phyloP scores from a whole-genome alignment of 2,113 vertebrate species.

The Cromileptes altivelis region DNA sequence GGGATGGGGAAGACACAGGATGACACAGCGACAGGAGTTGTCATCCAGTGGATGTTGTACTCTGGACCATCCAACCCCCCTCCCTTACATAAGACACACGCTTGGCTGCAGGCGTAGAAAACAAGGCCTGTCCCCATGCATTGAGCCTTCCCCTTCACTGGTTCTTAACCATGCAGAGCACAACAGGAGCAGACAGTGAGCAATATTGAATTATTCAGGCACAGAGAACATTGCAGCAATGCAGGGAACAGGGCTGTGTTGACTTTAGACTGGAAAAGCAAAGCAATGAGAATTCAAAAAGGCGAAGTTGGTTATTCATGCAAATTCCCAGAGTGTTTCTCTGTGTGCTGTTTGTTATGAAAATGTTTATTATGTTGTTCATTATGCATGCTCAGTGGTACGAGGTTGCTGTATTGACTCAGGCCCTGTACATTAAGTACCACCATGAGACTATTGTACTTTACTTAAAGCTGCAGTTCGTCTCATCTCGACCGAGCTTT shows the following conservation, averaged over 20 bases:
- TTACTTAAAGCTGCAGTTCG: neutral
- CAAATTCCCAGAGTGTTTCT: conserved; percentile 11
- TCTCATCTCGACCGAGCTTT: neutral
- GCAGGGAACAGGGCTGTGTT: conserved; percentile 27
- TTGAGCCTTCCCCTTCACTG: conserved; percentile 78
- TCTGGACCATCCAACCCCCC: conserved; percentile 35
- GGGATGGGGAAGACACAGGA: conserved; percentile 26
- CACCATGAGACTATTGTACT: neutral
- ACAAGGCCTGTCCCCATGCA: conserved; percentile 74
- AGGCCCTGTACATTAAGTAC: neutral
- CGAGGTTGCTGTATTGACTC: neutral
- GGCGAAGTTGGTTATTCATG: conserved; percentile 31
- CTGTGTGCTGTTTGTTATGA: conserved; percentile 11
- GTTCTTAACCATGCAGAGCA: conserved; percentile 71
- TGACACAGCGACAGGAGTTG: conserved; percentile 51
- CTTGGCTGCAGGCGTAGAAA: conserved; percentile 75
- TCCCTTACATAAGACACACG: conserved; percentile 74
- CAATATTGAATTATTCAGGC: conserved; percentile 79
- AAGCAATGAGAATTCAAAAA: conserved; percentile 42
- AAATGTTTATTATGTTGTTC: neutral
- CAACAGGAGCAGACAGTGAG: conserved; percentile 76
- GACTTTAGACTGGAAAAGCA: conserved; percentile 42
- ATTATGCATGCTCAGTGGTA: neutral
- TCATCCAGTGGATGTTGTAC: conserved; percentile 58
- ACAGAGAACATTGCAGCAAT: conserved; percentile 54